Percentiles rank a stretch among this genome's conserved stretches.
Conservation (phyloP, 2,113 vertebrate species). For the Probosciger aterrimus region DNA sequence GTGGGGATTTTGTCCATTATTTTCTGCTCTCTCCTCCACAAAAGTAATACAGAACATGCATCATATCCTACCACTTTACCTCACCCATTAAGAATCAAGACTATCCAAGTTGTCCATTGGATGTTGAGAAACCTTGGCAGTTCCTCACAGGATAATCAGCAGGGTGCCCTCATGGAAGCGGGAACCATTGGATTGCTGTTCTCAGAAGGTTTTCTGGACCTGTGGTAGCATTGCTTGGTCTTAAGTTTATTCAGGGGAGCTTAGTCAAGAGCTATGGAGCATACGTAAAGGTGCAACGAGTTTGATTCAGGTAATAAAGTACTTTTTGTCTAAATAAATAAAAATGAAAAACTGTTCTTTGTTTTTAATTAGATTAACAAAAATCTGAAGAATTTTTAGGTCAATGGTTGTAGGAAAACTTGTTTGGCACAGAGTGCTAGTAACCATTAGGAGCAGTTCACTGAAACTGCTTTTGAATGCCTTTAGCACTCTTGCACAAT, state of each 20-base stretch:
- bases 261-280: not conserved
- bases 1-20: not conserved
- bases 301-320: not conserved
- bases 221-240: not conserved
- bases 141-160: not conserved
- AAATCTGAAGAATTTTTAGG: not conserved
- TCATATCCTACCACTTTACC: not conserved
- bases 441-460: conserved; percentile 17
- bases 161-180: not conserved
- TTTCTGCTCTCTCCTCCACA: not conserved
- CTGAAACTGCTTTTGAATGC: conserved; percentile 20
- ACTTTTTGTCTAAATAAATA: not conserved
- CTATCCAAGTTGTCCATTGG: not conserved
- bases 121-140: not conserved
- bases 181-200: not conserved
- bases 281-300: not conserved
- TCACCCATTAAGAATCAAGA: not conserved
- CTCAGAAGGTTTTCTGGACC: not conserved
- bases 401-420: not conserved
- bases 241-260: not conserved
- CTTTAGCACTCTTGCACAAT: not conserved
- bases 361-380: not conserved
- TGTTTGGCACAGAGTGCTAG: not conserved
- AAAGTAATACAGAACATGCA: not conserved
- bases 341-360: not conserved